Conservation (phyloP, 2,888 invertebrate species). For the Pyralis farinalis region DNA sequence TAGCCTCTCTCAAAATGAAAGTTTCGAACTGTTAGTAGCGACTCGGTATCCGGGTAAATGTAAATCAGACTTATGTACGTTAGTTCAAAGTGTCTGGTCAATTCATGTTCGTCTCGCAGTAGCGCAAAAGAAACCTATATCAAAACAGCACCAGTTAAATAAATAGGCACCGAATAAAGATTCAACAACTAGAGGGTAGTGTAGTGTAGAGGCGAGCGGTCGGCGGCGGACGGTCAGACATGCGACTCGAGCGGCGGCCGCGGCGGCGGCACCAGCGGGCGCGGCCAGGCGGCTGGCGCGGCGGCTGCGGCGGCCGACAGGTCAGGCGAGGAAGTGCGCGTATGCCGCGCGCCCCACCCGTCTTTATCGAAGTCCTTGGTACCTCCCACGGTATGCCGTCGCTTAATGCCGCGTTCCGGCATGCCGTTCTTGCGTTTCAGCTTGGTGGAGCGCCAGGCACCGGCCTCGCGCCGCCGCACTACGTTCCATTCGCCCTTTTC, state of each 20-base stretch:
- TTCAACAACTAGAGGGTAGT: conserved; percentile 22
- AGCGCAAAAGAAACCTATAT: conserved; percentile 33
- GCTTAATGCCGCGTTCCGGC: conserved; percentile 91
- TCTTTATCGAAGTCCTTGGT: conserved; percentile 90
- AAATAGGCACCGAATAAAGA: conserved; percentile 32
- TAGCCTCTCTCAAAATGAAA: conserved; percentile 72
- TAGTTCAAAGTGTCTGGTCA: conserved; percentile 18
- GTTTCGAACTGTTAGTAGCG: conserved; percentile 44
- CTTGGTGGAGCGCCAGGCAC: conserved; percentile 81
- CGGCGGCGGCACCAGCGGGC: conserved; percentile 51
- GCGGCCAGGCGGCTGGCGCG: conserved; percentile 49
- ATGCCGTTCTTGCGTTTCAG: conserved; percentile 88
- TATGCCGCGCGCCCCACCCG: conserved; percentile 81
- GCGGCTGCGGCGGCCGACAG: conserved; percentile 47
- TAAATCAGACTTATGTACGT: conserved; percentile 36
- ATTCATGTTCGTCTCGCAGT: conserved; percentile 33
- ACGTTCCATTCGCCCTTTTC: conserved; percentile 87
- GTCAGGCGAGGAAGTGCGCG: conserved; percentile 82
- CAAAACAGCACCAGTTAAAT: conserved; percentile 36
- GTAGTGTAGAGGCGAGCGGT: conserved; percentile 14
- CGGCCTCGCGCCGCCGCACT: conserved; percentile 82
- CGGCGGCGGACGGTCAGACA: conserved; percentile 33
- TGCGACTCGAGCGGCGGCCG: conserved; percentile 57
- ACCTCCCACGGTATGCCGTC: conserved; percentile 95
- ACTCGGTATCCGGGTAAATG: conserved; percentile 30